Evolutionary conservation across 2,113 vertebrate genomes (phyloP), one percentile per base, ranked within the genome.

Genomic region (Pholis gunnellus): DNA sequence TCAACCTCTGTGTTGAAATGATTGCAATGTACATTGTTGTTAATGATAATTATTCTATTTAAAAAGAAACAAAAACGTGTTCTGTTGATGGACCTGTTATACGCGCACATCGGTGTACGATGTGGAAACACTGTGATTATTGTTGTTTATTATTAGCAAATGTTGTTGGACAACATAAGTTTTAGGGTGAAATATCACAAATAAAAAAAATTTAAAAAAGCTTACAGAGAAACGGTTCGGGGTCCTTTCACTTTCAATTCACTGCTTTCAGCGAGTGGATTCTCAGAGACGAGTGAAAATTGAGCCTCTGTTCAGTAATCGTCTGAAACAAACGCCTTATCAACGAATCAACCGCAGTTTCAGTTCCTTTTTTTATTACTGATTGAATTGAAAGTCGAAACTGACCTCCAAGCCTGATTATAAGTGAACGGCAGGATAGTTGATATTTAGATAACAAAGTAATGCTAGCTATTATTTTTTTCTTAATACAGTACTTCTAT

Each of bases 101-200:
- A 85, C 76, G 82, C 74, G 36, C 91, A 88, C 91, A 89, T 89
- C 88, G 83, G 36, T 72, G 82, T 79, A 75, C 78, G 92, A 90
- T 92, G 93, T 92, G 91, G 78, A 92, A 88, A 93, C 92, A 93
- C 93, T 94, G 93, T 94, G 92, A 93, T 93, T 89, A 75, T 84
- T 88, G 79, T 86, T 89, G 79, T 86, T 89, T 89, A 75, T 85
- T 86, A 60, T 82, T 87, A 87, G 81, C 67, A 40, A 59, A 86
- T 91, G 91, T 92, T 93, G 85, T 90, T 85, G 90, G 91, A 82
- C 85, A 74, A 81, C 85, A 68, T 90, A 89, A 78, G 80, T 87
- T 91, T 87, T 88, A 86, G 74, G 88, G 74, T 79, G 72, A 85
- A 54, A 81, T 80, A 48, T 75, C 69, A 50, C 27, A 54, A 75